These are phyloP conservation scores for Limnephilus lunatus DNA, from an alignment of 2,888 invertebrate species.

Conservation along the genomic window DNA sequence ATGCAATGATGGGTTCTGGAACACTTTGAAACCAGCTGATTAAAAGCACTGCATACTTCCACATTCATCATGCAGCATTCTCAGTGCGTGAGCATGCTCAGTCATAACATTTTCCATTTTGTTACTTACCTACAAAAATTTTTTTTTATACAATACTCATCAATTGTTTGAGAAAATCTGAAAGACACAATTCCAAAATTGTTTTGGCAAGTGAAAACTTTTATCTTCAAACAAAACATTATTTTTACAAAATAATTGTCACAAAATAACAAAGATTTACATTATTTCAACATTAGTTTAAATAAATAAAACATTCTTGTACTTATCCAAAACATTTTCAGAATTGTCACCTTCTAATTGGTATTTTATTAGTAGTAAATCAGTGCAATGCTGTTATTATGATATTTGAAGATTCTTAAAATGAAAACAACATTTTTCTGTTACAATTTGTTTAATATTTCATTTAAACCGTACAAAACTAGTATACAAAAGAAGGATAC, in stretches of 20 bases:
- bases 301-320: not conserved
- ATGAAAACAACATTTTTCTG: constrained; percentile 45
- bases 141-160: not conserved
- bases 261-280: not conserved
- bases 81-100: not conserved
- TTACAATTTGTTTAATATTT: constrained; percentile 46
- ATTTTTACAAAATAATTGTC: not conserved
- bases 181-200: constrained; percentile 45
- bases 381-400: constrained; percentile 27
- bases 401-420: not conserved
- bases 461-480: constrained; percentile 43
- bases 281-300: not conserved
- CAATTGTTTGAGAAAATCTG: not conserved
- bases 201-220: constrained; percentile 45
- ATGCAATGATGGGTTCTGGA: too few relatives aligned
- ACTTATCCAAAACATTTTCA: constrained; percentile 62
- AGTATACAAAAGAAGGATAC: constrained; percentile 59
- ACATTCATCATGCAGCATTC: not conserved
- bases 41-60: not conserved
- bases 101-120: not conserved
- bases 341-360: constrained; percentile 50
- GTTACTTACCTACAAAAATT: not conserved
- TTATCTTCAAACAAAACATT: not conserved
- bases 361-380: constrained; percentile 6
- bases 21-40: too few relatives aligned